Evolutionary conservation across 1,140 invertebrate genomes (phyloP), one percentile per base, ranked within the genome.

Genomic region (Copidosoma floridanum): DNA sequence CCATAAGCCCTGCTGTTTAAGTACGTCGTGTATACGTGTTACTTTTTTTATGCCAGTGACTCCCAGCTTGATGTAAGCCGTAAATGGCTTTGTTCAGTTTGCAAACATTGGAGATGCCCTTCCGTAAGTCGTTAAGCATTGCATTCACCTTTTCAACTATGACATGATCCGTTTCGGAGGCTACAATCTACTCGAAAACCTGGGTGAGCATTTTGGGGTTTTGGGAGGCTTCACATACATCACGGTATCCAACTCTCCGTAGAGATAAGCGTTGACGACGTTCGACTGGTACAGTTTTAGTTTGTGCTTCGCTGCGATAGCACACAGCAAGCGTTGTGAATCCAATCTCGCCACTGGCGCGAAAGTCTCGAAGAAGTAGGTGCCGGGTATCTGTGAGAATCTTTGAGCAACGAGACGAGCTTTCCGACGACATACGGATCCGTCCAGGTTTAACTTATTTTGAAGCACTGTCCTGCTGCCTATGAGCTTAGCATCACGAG

Each of bases 341-440:
- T 48, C 12, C 6, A 63, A 54, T 38, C 52, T 1, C 16, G 23
- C 3, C 11, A 56, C 54, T 4, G 41, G 68, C n/a, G 63, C 64
- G 57, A 64, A 69, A 40, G 52, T 61, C 47, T 64, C 71, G 24
- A 56, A 47, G 52, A 71, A 78, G 66, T 79, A 74, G n/a, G 69
- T 32, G 16, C 70, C 63, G 52, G 68, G 53, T 41, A 64, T 56
- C 67, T 80, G 78, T 7, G 47, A 66, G 43, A 70, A 82, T 10
- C 78, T 78, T 57, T 69, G 70, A 11, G 75, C 75, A 12, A 81
- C 72, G 51, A 79, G 66, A 32, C 78, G 55, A 26, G 73, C 80
- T 44, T 61, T 63, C 38, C 55, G 27, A 16, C 47, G 23, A 16
- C 11, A 20, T 21, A 47, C 11, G 10, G 10, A 1, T 18, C 40